phyloP scores from a whole-genome alignment of 2,113 vertebrate species.

The Pica pica region DNA sequence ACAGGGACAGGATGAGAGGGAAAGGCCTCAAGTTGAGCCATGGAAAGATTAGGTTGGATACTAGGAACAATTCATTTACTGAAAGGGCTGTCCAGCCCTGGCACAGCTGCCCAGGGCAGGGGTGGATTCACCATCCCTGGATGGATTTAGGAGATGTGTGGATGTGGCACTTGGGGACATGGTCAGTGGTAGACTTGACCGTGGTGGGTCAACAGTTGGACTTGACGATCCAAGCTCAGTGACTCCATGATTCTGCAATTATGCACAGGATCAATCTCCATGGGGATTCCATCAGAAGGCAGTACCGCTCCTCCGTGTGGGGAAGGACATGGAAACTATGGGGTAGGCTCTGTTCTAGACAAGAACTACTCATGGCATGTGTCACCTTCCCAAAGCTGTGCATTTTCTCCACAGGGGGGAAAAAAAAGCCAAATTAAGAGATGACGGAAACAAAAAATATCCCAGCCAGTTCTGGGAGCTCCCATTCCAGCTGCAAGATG shows the following conservation, averaged over 20 bases:
- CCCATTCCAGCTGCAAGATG: not conserved
- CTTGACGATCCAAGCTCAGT: accelerated
- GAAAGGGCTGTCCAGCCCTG: not conserved
- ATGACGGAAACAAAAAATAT: not conserved
- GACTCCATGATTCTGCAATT: accelerated
- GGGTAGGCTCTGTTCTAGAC: not conserved
- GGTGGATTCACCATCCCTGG: not conserved
- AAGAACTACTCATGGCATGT: not conserved
- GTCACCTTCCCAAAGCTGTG: not conserved
- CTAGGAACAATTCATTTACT: no score
- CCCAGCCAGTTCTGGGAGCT: not conserved
- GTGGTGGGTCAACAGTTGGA: not conserved
- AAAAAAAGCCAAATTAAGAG: not conserved
- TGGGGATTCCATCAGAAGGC: not conserved
- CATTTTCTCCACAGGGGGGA: not conserved
- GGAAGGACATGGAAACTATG: not conserved
- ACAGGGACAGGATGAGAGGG: not conserved
- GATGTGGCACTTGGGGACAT: not conserved
- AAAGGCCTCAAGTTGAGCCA: accelerated
- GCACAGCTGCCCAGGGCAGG: not conserved
- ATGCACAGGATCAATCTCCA: not conserved
- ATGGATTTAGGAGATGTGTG: not conserved
- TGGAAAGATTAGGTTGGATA: not conserved
- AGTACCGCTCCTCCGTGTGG: accelerated
- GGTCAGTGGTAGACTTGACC: not conserved